Evolutionary conservation across 1,140 invertebrate genomes (phyloP), one percentile per base, ranked within the genome.

Genomic region (Zaprionus tsacasi): DNA sequence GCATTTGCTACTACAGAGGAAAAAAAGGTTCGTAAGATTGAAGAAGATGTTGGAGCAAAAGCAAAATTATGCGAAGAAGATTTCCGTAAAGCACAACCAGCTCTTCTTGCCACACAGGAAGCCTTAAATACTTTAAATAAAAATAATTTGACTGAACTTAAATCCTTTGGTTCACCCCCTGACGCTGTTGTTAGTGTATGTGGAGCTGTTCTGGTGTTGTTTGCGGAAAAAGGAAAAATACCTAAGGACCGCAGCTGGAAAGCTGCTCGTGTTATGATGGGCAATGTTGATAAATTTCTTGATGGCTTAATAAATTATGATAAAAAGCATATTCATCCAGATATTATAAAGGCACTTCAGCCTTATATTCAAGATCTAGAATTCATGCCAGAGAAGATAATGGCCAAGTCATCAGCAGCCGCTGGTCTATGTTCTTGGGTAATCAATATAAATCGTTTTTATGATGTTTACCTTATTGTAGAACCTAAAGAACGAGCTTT

Each of bases 191-290:
- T 97, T 1, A 97, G 95, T 86, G 98, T 99, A 0, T 95, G 95
- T 7, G 95, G 96, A 12, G 98, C 98, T 27, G 98, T 99, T 1
- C 94, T 98, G 77, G 96, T 98, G 33, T 93, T 99, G 6, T 95
- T 99, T 73, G 94, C 97, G 1, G 95, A 95, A 27, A 96, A 96
- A 85, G 97, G 97, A 6, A 98, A 98, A 93, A 95, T 99, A 59
- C 97, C 98, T 0, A 99, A 96, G 92, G 98, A 99, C 92, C 94
- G 96, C 78, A 97, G 96, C 59, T 99, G 98, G 98, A 99, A 98
- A 93, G 95, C 96, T 43, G 97, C 96, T 70, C 99, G 98, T 93
- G 94, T 94, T 70, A 95, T 97, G 93, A 98, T 98, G 97, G 95
- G 94, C 21, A 96, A 96, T 90, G 94, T 96, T 13, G 94, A 99